Base-by-base conservation (phyloP, 2,888 invertebrate genomes). In the Choreutis nemorana region DNA sequence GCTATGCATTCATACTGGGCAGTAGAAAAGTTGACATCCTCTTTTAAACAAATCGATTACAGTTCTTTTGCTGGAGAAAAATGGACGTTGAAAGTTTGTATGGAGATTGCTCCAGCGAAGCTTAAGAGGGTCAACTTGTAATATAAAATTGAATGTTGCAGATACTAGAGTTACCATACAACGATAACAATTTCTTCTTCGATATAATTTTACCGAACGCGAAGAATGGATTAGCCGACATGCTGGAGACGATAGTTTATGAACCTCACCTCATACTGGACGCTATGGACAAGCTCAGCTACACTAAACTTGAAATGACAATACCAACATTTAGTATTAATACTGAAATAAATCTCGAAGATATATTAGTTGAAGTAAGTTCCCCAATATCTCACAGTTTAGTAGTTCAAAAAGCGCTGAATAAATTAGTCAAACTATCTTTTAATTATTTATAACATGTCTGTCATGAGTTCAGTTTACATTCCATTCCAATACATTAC, bases 101-200 rank as follows among this genome's bases (percentile, higher is more conserved):
- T n/a, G n/a, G n/a, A n/a, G n/a, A n/a, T n/a, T n/a, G n/a, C n/a
- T n/a, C n/a, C n/a, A n/a, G n/a, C n/a, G n/a, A n/a, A n/a, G n/a
- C n/a, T n/a, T n/a, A n/a, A n/a, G n/a, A n/a, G n/a, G n/a, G n/a
- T n/a, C n/a, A n/a, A n/a, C n/a, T n/a, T n/a, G n/a, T n/a, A n/a
- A n/a, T n/a, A n/a, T n/a, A n/a, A n/a, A n/a, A n/a, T n/a, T n/a
- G n/a, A n/a, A n/a, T n/a, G n/a, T 46, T 54, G 25, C 42, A 63
- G 63, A 37, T 42, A 1, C 24, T 62, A 4, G 32, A 48, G 40
- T 31, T 60, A 30, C n/a, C 11, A 0, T 62, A 61, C 37, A 40
- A 49, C 32, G 44, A 43, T 10, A 7, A 20, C 1, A 43, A 51
- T 12, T 51, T 50, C 20, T 48, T 44, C 8, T 46, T 45, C 7